phyloP scores from a whole-genome alignment of 2,113 vertebrate genomes.

The Oxygymnocypris stewartii region DNA sequence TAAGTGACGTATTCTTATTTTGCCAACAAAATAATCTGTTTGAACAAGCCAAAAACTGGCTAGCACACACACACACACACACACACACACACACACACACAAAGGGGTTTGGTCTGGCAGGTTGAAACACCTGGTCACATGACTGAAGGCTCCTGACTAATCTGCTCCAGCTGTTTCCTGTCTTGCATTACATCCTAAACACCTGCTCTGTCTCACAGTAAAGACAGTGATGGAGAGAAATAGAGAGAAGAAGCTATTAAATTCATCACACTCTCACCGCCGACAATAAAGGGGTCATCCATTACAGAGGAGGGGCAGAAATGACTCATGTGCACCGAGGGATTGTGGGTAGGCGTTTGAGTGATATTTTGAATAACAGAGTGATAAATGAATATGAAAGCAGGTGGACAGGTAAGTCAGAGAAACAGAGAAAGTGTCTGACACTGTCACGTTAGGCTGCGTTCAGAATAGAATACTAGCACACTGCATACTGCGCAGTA shows the following conservation, averaged over 20 bases:
- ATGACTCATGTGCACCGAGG: not conserved
- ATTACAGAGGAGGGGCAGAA: not conserved
- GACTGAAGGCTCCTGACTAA: not conserved
- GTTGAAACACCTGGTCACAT: not conserved
- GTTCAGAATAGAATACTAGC: not conserved
- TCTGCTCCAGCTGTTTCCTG: slow-evolving; percentile 29
- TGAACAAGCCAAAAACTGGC: not conserved
- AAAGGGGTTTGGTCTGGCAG: not conserved
- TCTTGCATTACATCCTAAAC: slow-evolving; percentile 15
- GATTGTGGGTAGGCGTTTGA: slow-evolving; percentile 1
- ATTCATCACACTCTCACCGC: not conserved
- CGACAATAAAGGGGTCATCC: not conserved
- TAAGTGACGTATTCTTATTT: not conserved
- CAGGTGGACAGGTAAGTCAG: not conserved
- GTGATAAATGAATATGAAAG: not conserved
- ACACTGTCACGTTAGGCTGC: not conserved
- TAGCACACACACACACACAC: not conserved
- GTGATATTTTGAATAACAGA: not conserved
- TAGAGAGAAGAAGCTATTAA: not conserved
- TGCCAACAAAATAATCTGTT: not conserved
- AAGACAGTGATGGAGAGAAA: not conserved
- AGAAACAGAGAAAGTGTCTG: not conserved
- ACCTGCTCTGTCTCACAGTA: slow-evolving; percentile 1
- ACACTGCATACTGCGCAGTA: not conserved
- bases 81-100: slow-evolving; percentile 17